Conservation (phyloP, 2,888 invertebrate species). For the Taenaris catops region DNA sequence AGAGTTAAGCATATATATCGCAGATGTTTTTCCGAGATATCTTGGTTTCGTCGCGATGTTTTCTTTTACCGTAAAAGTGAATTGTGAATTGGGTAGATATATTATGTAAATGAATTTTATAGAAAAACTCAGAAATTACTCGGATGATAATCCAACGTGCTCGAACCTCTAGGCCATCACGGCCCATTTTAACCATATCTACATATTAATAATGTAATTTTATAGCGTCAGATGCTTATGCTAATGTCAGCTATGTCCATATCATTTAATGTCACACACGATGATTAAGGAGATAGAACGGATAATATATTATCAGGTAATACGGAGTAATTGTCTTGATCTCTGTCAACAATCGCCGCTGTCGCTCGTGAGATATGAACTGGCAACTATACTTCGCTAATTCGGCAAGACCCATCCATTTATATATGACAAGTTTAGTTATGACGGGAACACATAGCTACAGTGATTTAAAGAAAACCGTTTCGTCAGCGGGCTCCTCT, state of each 20-base stretch:
- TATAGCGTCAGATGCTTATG: conserved; percentile 16
- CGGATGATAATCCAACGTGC: too few species aligned
- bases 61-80: too few species aligned
- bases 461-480: conserved; percentile 62
- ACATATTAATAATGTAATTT: conserved; percentile 21
- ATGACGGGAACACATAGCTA: conserved; percentile 65
- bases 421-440: conserved; percentile 68
- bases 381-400: conserved; percentile 66
- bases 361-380: conserved; percentile 64
- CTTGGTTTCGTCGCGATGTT: too few species aligned
- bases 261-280: conserved; percentile 51
- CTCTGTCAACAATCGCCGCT: conserved; percentile 54
- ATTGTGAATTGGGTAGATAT: too few species aligned
- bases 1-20: too few species aligned
- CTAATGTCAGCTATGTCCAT: conserved; percentile 31
- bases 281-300: conserved; percentile 61
- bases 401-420: too few species aligned
- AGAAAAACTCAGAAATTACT: too few species aligned
- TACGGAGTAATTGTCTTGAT: conserved; percentile 60
- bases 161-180: too few species aligned
- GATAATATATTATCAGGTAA: conserved; percentile 61
- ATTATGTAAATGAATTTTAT: too few species aligned
- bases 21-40: too few species aligned
- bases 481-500: conserved; percentile 58
- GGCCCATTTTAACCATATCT: too few species aligned